Percentiles rank a stretch among this genome's conserved stretches.
Evolutionary conservation across 1,140 invertebrate species (phyloP).

Genomic region (Chymomyza costata): DNA sequence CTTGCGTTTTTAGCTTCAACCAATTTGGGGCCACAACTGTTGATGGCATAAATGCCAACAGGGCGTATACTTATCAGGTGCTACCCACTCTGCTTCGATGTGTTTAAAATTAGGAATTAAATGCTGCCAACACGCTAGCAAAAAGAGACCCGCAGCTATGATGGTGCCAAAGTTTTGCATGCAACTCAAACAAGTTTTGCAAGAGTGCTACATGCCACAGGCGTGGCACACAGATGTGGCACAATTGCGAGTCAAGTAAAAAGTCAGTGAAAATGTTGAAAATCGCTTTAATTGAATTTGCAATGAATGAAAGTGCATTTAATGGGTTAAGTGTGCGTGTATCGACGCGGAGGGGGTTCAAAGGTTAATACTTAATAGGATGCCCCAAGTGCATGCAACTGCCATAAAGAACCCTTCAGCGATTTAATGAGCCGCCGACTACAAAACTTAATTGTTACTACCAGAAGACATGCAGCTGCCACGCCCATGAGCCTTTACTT

Average conservation of each 20-base stretch:
- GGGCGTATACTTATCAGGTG: too few species aligned
- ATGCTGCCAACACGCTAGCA: slow-evolving; percentile 10
- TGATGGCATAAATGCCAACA: too few species aligned
- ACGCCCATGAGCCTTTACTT: background rate
- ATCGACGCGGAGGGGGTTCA: too few species aligned
- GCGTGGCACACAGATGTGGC: too few species aligned
- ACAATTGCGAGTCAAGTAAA: slow-evolving; percentile 8
- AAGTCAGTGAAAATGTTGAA: slow-evolving; percentile 32
- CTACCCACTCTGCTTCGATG: too few species aligned
- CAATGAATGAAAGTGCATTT: slow-evolving; percentile 21
- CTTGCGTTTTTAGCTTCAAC: too few species aligned
- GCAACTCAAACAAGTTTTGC: slow-evolving; percentile 13
- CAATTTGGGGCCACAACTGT: too few species aligned
- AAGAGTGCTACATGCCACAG: slow-evolving; percentile 15
- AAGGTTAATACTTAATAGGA: too few species aligned
- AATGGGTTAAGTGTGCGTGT: background rate
- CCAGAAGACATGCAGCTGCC: slow-evolving; percentile 31
- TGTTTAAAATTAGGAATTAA: slow-evolving; percentile 46
- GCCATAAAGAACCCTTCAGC: background rate
- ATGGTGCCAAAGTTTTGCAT: too few species aligned
- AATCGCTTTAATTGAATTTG: slow-evolving; percentile 64
- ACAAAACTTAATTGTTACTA: slow-evolving; percentile 59
- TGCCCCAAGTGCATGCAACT: slow-evolving; percentile 43
- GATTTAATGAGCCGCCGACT: slow-evolving; percentile 61
- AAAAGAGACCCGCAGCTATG: background rate